Base-by-base conservation (phyloP, 2,888 invertebrate species). In the Drosophila eohydei region DNA sequence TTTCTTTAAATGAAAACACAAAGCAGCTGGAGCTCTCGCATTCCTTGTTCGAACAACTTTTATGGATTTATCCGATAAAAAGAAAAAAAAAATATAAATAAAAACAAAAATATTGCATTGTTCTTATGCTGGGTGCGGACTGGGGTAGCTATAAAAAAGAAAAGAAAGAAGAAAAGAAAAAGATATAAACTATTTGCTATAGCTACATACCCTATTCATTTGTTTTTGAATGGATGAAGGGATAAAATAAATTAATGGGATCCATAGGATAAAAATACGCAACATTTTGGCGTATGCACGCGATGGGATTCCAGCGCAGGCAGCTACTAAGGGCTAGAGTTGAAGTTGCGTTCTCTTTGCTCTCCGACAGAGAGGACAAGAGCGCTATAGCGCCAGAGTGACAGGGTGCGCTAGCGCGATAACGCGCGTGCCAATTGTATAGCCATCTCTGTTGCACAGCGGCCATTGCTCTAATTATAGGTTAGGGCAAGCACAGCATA, bases 401-500 rank as follows among this genome's bases (percentile, higher is more conserved):
- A 82, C 65, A 70, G 74, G 78, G 80, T 75, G 59, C 62, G 76
- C 62, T 63, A 65, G 67, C 34, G 43, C 38, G n/a, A 0, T 40
- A 50, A 52, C 64, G 56, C 78, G 67, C 71, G 73, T 80, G 72
- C 32, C 68, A 43, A 32, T 8, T 32, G 28, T 71, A 58, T 38
- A 6, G 65, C 40, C 55, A 28, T 80, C 81, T 78, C 87, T 51
- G 58, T 88, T 67, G 67, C 74, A 80, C 90, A 89, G 90, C 91
- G 91, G 91, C 91, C 91, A 92, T 91, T 91, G 92, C 91, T 85
- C 74, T 92, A 91, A 91, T 91, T 92, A 91, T 90, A 91, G 92
- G 91, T 91, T 92, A 83, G 75, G 30, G 60, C 40, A 48, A 28
- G 34, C 38, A 26, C 44, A 32, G 70, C 68, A 75, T 67, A 82